Evolutionary conservation across 2,113 vertebrate genomes (phyloP).

Genomic region (Leucopsar rothschildi): DNA sequence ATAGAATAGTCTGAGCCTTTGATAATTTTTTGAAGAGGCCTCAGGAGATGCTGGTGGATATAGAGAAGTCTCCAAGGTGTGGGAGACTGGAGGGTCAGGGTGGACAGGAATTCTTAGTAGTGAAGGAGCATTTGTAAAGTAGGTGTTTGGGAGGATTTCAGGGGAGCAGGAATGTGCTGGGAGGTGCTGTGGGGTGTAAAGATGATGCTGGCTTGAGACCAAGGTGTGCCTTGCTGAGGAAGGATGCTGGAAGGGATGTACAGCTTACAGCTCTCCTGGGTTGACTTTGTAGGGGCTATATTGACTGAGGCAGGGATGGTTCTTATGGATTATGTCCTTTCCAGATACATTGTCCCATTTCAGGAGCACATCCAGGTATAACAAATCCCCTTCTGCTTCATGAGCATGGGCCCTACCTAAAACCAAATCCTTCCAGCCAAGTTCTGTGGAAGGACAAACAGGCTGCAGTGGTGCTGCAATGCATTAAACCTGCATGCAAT

Average conservation of each 20-base stretch:
- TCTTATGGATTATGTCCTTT: not conserved
- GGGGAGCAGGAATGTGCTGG: not conserved
- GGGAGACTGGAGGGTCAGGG: not conserved
- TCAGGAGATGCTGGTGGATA: not conserved
- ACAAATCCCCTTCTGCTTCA: not conserved
- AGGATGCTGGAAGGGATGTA: not conserved
- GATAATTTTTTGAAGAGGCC: not conserved
- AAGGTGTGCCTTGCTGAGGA: not conserved
- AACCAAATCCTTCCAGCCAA: not conserved
- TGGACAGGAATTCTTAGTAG: not conserved
- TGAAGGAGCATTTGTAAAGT: not conserved
- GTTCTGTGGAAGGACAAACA: not conserved
- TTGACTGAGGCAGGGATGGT: not conserved
- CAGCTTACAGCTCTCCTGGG: not conserved
- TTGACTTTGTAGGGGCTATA: not conserved
- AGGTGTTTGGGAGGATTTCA: not conserved
- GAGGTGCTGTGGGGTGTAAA: not conserved
- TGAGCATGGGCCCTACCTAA: not conserved
- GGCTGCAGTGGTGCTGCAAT: not conserved
- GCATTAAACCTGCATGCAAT: not conserved
- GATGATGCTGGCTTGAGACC: not conserved
- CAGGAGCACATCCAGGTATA: not conserved
- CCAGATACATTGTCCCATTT: not conserved
- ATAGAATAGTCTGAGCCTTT: not conserved
- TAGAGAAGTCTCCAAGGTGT: not conserved